Base-by-base conservation (phyloP, 2,888 invertebrate species). In the Drosophila siamana region DNA sequence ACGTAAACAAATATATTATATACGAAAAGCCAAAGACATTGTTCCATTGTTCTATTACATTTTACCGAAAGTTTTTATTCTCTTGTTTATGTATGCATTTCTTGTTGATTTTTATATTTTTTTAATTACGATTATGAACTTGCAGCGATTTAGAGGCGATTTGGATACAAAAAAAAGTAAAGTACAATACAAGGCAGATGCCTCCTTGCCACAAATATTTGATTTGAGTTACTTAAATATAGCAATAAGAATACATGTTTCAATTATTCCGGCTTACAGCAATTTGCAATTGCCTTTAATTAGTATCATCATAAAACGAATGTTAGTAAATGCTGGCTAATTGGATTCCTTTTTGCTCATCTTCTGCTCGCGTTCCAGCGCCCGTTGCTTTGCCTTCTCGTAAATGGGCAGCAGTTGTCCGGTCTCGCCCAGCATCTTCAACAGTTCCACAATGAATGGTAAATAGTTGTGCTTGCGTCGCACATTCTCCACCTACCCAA, bases 391-490 rank as follows among this genome's bases (percentile, higher is more conserved):
- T 6, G 97, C 98, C 92, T 97, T 96, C 90, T 98, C 97, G 90
- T 98, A 96, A 16, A 99, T 92, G 1, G 97, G 96, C 86, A 96
- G 93, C 59, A 99, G 93, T 91, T 97, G 97, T 46, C 97, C 97
- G 90, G 98, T 96, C 90, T 97, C 96, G 0, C 98, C 99, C 74
- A 99, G 93, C 84, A 98, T 95, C 92, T 97, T 98, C 41, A 99
- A 93, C 64, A 99, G 93, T 91, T 98, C 98, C 82, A 99, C 96
- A 75, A 99, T 98, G 78, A 99, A 95, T 0, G 99, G 99, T 74
- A 99, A 93, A 93, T 99, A 99, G 92, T 99, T 99, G 92, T 99
- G 99, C 90, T 98, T 96, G 66, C 99, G 94, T 41, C 99, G 94
- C 22, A 96, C 95, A 93, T 98, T 98, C 92, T 99, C 99, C 61